phyloP scores from a whole-genome alignment of 2,797 vertebrate species.

The Allobates femoralis region DNA sequence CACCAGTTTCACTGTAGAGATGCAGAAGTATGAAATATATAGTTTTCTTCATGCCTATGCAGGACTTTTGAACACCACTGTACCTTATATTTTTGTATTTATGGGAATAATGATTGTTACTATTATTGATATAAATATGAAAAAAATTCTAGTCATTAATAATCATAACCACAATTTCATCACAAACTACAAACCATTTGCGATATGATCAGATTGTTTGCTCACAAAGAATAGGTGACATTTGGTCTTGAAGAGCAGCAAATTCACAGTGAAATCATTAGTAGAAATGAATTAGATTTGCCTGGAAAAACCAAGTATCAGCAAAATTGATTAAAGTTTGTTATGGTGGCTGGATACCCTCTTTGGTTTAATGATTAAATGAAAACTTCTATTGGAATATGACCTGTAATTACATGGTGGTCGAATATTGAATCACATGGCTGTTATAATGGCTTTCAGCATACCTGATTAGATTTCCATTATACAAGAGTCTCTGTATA shows the following conservation, averaged over 20 bases:
- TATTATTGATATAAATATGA: too few relatives aligned
- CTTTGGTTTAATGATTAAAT: slow-evolving; percentile 23
- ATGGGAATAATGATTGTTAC: too few relatives aligned
- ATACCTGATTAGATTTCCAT: neutral
- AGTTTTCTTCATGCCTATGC: too few relatives aligned
- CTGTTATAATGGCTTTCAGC: neutral
- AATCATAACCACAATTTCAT: too few relatives aligned
- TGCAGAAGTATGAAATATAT: too few relatives aligned
- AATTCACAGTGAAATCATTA: neutral
- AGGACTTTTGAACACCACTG: too few relatives aligned
- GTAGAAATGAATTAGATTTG: slow-evolving; percentile 1
- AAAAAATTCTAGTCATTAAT: too few relatives aligned
- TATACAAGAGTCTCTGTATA: neutral
- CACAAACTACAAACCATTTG: too few relatives aligned
- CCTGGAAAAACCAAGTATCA: slow-evolving; percentile 2
- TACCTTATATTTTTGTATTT: too few relatives aligned
- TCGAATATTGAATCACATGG: neutral
- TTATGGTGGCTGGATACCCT: slow-evolving; percentile 8
- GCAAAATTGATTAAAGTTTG: slow-evolving; percentile 26
- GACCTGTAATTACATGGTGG: slow-evolving; percentile 15
- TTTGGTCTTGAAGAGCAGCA: neutral
- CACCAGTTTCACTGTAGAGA: too few relatives aligned
- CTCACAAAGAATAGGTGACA: neutral
- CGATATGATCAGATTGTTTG: neutral
- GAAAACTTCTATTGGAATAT: neutral